Base-by-base conservation (phyloP, 2,113 vertebrate species). In the Fregetta grallaria region DNA sequence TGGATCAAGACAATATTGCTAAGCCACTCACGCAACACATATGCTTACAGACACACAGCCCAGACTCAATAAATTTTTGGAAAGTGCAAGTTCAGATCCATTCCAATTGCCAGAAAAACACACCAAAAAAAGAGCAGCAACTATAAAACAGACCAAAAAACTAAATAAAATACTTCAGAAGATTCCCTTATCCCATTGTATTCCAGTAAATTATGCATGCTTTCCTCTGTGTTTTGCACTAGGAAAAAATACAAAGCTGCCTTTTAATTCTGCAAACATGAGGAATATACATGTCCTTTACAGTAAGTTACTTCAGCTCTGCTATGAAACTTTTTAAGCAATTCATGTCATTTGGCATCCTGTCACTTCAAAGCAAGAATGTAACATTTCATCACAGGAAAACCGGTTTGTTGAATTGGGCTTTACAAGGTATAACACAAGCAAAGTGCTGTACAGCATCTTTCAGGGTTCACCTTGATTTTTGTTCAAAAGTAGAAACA, bases 91-190 rank as follows among this genome's bases (percentile, higher is more conserved):
- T 70, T 83, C 65, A 94, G 47, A 80, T 72, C 58, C 67, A 65
- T 58, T 76, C 25, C 47, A 47, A 38, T 7, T 86, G 36, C 42
- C 82, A 88, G 63, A 88, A 73, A 88, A 34, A 49, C 18, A 23
- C 18, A 88, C 23, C 30, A 36, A 71, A 80, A 85, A 87, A 52
- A 83, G 65, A 91, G 42, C 50, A 94, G 76, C 79, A 96, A 96
- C 88, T 86, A 29, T 50, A 91, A 95, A 89, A 6, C 92, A 96
- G 95, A 93, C 68, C 61, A 94, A 91, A 79, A 92, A 77, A 49
- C 72, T 78, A 92, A 92, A 91, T 63, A 63, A 94, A 94, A 75
- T 87, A 63, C 45, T 70, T 83, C 38, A 92, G 72, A 94, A 75
- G 40, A 34, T 94, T 95, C 25, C 67, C 72, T 83, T 88, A 65